Percentiles rank a stretch among this genome's conserved stretches.
Evolutionary conservation across 2,113 vertebrate species (phyloP).

Genomic region (Heptranchias perlo): DNA sequence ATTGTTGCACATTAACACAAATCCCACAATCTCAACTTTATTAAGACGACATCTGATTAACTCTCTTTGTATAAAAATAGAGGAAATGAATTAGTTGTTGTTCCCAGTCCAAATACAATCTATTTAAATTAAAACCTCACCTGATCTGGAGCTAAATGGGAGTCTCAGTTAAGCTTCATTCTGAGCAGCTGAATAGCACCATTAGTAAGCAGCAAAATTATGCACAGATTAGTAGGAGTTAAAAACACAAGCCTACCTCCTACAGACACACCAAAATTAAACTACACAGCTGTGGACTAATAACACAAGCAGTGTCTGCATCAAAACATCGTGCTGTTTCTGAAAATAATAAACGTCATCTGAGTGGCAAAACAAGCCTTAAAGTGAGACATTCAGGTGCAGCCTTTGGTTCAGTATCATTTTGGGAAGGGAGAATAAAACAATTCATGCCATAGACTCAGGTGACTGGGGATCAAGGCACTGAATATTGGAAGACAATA

Average conservation of each 20-base stretch:
- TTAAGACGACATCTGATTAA: not conserved
- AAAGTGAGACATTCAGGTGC: not conserved
- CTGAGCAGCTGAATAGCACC: not conserved
- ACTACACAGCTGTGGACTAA: not conserved
- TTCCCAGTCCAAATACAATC: not conserved
- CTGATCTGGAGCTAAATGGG: not conserved
- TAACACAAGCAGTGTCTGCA: conserved; percentile 11
- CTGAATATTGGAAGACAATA: not conserved
- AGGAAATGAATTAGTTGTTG: conserved; percentile 44
- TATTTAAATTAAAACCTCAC: conserved; percentile 15
- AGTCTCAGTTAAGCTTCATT: not conserved
- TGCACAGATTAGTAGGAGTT: conserved; percentile 32
- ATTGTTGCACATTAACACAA: not conserved
- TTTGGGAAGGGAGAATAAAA: not conserved
- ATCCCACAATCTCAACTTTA: not conserved
- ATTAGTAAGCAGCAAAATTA: conserved; percentile 35
- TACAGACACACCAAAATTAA: conserved; percentile 4
- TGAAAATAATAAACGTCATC: conserved; percentile 4
- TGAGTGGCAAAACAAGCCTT: not conserved
- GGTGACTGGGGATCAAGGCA: not conserved
- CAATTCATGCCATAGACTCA: not conserved
- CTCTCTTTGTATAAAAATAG: conserved; percentile 42
- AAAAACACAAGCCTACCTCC: conserved; percentile 19
- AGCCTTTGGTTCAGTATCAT: not conserved
- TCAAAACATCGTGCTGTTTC: conserved; percentile 12